Conservation (phyloP, 1,140 invertebrate species). For the Agrilus planipennis region DNA sequence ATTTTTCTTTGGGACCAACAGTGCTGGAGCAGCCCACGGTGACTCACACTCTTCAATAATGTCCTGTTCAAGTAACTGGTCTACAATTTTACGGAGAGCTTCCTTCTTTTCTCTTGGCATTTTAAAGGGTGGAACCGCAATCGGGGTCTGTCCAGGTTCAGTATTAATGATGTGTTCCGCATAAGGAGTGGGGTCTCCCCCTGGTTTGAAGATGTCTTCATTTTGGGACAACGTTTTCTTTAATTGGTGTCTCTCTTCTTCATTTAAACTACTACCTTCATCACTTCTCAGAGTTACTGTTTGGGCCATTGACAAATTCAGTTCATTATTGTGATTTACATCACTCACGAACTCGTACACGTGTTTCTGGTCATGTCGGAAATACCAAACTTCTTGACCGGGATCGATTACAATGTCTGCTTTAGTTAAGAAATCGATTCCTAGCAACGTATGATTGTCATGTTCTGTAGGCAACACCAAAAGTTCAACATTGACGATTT, state of each 20-base stretch:
- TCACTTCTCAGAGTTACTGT: neutral
- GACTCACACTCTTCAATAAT: slow-evolving; percentile 32
- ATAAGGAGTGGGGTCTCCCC: slow-evolving; percentile 4
- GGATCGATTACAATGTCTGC: neutral
- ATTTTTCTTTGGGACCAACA: slow-evolving; percentile 8
- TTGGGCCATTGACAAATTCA: neutral
- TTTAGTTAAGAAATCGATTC: neutral
- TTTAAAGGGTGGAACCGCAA: slow-evolving; percentile 3
- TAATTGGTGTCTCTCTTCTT: neutral
- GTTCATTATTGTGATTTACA: neutral
- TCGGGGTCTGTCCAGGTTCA: neutral
- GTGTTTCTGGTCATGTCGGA: neutral
- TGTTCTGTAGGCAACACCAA: neutral
- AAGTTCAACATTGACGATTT: neutral
- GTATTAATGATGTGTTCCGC: slow-evolving; percentile 3
- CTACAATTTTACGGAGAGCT: slow-evolving; percentile 12
- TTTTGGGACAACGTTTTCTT: neutral
- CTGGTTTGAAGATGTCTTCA: neutral
- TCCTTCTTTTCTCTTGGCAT: neutral
- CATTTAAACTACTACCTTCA: neutral
- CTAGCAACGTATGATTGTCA: slow-evolving; percentile 3
- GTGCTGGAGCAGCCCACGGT: slow-evolving; percentile 29
- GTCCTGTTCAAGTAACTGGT: slow-evolving; percentile 22
- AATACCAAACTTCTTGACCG: neutral
- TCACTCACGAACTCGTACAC: neutral